Conservation (phyloP, 2,113 vertebrate genomes). For the Herpailurus yagouaroundi region DNA sequence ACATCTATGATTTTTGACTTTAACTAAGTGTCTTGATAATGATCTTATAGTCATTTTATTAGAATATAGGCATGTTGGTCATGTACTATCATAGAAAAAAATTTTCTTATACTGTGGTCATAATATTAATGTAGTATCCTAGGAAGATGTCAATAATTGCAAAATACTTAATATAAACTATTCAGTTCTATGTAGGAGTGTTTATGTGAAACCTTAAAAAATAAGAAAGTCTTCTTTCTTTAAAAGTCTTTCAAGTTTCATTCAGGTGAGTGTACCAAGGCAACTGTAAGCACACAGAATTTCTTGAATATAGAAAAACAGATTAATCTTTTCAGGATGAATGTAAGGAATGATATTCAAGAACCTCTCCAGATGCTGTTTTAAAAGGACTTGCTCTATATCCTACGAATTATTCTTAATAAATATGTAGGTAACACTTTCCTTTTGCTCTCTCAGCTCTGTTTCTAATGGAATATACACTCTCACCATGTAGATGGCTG, state of each 20-base stretch:
- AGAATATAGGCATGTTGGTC: background rate
- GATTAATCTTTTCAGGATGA: background rate
- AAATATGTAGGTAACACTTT: background rate
- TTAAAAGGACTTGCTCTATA: background rate
- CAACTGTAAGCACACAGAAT: background rate
- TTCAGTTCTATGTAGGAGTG: background rate
- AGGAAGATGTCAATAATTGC: background rate
- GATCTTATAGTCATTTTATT: background rate
- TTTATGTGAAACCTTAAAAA: slow-evolving; percentile 24
- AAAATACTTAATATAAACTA: background rate
- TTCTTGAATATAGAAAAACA: background rate
- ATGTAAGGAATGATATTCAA: background rate
- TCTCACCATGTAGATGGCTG: background rate
- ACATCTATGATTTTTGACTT: background rate
- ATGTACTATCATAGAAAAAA: background rate
- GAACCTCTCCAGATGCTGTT: background rate
- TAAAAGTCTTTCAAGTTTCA: background rate
- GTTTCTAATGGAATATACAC: background rate
- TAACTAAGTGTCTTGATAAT: background rate
- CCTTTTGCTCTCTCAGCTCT: background rate
- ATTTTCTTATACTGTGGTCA: background rate
- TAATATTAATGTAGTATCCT: background rate
- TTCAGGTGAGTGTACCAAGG: background rate
- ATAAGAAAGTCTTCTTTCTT: background rate
- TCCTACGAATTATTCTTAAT: background rate